A percentile compares a stretch with the other conserved stretches of the same genome.
Evolutionary conservation across 2,888 invertebrate genomes (phyloP).

Genomic region (Cheiracanthium punctorium): DNA sequence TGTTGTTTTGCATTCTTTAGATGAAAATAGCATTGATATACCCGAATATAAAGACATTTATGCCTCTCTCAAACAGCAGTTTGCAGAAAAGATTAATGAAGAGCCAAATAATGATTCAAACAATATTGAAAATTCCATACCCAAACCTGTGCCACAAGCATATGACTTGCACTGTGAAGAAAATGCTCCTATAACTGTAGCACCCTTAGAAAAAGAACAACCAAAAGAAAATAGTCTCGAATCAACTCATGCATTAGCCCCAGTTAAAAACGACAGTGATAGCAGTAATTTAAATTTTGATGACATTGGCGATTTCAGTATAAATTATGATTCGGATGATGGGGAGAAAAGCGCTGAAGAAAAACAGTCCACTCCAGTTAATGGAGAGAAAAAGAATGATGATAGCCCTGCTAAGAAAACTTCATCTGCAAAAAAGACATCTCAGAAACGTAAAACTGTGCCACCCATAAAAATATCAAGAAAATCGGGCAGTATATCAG

Average conservation of each 20-base stretch:
- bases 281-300: background rate
- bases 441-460: constrained; percentile 5
- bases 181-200: constrained; percentile 32
- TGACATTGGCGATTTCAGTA: constrained; percentile 9
- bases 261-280: background rate
- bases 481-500: constrained; percentile 5
- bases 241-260: background rate
- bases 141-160: constrained; percentile 73
- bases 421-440: background rate
- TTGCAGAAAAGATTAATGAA: background rate
- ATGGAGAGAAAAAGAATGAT: constrained; percentile 10
- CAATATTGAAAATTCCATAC: constrained; percentile 73
- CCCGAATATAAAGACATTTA: background rate
- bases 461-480: constrained; percentile 29
- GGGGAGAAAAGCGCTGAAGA: background rate
- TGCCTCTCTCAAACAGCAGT: constrained; percentile 24
- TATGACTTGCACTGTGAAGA: constrained; percentile 6
- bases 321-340: background rate
- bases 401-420: background rate
- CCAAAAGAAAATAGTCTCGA: background rate
- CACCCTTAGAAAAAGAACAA: constrained; percentile 30
- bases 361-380: background rate
- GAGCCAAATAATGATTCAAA: constrained; percentile 68
- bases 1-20: constrained; percentile 78
- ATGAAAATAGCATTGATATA: constrained; percentile 73